Evolutionary conservation across 1,140 invertebrate species (phyloP).

Genomic region (Camponotus floridanus): DNA sequence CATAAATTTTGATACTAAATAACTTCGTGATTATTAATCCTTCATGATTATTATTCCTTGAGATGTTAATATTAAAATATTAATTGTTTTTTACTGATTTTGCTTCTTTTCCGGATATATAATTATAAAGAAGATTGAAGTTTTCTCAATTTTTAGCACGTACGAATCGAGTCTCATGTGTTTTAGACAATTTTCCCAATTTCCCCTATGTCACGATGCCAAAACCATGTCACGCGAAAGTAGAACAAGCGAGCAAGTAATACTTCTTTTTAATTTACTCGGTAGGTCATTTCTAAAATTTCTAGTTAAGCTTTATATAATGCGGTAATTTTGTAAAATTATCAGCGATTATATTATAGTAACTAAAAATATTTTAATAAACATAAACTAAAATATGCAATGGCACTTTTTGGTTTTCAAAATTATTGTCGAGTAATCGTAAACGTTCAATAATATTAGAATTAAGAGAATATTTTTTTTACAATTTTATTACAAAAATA

Average conservation of each 20-base stretch:
- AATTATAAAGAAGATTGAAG: not conserved
- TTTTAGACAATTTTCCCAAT: conserved; percentile 21
- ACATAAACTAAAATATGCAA: not conserved
- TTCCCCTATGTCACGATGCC: conserved; percentile 10
- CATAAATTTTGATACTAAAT: too few species aligned
- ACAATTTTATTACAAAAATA: not conserved
- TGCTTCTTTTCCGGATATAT: too few species aligned
- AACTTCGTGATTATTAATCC: too few species aligned
- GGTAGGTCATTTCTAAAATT: not conserved
- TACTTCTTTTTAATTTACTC: not conserved
- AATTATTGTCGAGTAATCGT: not conserved
- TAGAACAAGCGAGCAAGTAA: not conserved
- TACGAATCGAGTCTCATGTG: conserved; percentile 19
- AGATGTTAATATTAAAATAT: conserved; percentile 11
- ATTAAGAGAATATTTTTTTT: not conserved
- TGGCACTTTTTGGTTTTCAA: not conserved
- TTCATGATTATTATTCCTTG: too few species aligned
- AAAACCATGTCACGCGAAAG: conserved; percentile 29
- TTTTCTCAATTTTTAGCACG: not conserved
- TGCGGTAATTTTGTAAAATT: not conserved
- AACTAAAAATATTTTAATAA: not conserved
- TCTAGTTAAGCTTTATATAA: not conserved
- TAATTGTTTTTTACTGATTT: not conserved
- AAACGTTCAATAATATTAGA: not conserved
- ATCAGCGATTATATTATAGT: conserved; percentile 5